phyloP scores from a whole-genome alignment of 2,797 vertebrate genomes.

The Dicrostonyx torquatus region DNA sequence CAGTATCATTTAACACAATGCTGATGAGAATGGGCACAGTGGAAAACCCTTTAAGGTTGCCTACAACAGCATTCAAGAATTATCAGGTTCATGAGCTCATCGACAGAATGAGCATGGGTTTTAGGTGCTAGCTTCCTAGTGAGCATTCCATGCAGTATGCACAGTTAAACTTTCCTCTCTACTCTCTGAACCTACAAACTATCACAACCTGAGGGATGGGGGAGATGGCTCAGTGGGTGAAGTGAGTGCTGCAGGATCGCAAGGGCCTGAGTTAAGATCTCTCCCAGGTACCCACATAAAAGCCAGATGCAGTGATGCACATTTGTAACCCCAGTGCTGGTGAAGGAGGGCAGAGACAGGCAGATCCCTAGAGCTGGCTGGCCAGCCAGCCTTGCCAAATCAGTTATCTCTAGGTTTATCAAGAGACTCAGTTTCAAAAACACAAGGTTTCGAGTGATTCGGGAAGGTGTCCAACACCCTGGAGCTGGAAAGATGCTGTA shows the following conservation, averaged over 20 bases:
- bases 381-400: background rate
- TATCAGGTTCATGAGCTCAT: background rate
- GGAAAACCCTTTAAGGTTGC: conserved; percentile 28
- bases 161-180: background rate
- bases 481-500: background rate
- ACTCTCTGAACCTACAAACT: background rate
- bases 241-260: background rate
- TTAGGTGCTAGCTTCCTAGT: background rate
- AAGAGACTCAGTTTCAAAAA: background rate
- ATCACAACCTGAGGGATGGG: background rate
- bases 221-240: background rate
- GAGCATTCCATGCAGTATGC: background rate
- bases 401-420: background rate
- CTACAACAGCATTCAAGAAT: conserved; percentile 16
- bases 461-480: background rate
- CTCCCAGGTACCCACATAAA: background rate
- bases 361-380: background rate
- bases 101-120: background rate
- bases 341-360: background rate
- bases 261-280: background rate
- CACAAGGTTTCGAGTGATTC: background rate
- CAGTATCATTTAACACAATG: background rate
- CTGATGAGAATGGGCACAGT: conserved; percentile 2
- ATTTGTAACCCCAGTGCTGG: background rate
- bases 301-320: background rate